These are phyloP conservation scores for Pseudoatta argentina DNA, from an alignment of 1,140 invertebrate genomes.

Conservation along the genomic window DNA sequence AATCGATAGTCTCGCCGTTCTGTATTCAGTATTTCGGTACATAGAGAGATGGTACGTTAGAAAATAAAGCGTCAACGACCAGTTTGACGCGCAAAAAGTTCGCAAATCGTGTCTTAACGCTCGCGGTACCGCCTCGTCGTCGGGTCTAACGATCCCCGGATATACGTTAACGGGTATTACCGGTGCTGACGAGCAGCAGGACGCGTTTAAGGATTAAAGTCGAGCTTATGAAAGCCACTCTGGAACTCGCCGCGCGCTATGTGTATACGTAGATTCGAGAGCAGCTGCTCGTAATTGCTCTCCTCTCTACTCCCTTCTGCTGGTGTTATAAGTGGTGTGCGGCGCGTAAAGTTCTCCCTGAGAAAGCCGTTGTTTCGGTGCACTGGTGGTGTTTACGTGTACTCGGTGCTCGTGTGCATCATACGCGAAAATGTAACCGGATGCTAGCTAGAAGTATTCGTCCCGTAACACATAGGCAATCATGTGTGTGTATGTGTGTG, in stretches of 20 bases:
- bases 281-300: constrained; percentile 80
- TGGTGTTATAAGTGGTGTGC: constrained; percentile 61
- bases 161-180: constrained; percentile 69
- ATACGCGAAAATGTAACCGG: constrained; percentile 48
- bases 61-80: constrained; percentile 42
- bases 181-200: constrained; percentile 65
- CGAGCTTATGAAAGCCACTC: constrained; percentile 72
- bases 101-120: constrained; percentile 62
- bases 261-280: constrained; percentile 74
- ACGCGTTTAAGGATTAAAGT: constrained; percentile 77
- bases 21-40: constrained; percentile 13
- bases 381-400: constrained; percentile 42
- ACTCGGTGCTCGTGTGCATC: constrained; percentile 28
- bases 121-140: constrained; percentile 20
- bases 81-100: constrained; percentile 62
- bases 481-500: neutral
- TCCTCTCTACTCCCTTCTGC: constrained; percentile 29
- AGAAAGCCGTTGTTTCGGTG: constrained; percentile 60
- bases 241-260: constrained; percentile 68
- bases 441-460: constrained; percentile 42
- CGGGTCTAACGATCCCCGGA: constrained; percentile 54
- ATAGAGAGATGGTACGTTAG: neutral
- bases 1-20: constrained; percentile 18
- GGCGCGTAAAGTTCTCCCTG: constrained; percentile 72
- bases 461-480: too few species aligned